Conservation (phyloP, 2,113 vertebrate genomes). For the Lucifuga dentata region DNA sequence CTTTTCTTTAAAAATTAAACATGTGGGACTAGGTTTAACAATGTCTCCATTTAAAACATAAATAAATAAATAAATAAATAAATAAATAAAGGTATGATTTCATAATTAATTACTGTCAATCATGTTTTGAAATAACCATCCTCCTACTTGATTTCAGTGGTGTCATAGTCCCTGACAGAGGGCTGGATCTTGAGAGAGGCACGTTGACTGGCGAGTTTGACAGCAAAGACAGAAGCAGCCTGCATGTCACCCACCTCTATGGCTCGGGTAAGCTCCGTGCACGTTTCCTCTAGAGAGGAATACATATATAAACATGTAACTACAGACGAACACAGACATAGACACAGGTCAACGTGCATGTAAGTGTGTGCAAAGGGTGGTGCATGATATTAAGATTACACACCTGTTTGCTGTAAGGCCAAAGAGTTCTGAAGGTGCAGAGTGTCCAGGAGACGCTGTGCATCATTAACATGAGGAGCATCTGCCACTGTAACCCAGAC, state of each 20-base stretch:
- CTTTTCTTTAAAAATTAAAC: no score
- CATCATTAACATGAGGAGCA: conserved; percentile 25
- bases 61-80: no score
- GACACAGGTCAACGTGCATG: conserved; percentile 15
- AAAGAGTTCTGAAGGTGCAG: conserved; percentile 22
- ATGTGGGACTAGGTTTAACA: no score
- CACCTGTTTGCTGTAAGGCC: conserved; percentile 66
- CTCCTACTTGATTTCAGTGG: conserved; percentile 86
- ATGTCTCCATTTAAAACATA: no score
- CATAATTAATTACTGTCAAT: neutral
- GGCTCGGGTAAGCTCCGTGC: conserved; percentile 80
- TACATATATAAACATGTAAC: neutral
- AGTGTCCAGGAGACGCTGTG: conserved; percentile 14
- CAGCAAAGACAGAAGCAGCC: conserved; percentile 80
- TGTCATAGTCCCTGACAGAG: conserved; percentile 75
- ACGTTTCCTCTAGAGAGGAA: conserved; percentile 84
- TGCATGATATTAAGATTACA: neutral
- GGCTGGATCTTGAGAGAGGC: conserved; percentile 82
- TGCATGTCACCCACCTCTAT: conserved; percentile 86
- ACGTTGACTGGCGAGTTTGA: conserved; percentile 81
- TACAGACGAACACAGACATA: conserved; percentile 23
- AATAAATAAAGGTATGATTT: no score
- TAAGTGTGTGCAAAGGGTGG: conserved; percentile 9
- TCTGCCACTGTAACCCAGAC: conserved; percentile 38
- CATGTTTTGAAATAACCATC: neutral